Percentiles rank a stretch among this genome's conserved stretches.
These are phyloP conservation scores for Hydraecia micacea DNA, from an alignment of 2,888 invertebrate genomes.

Conservation along the genomic window DNA sequence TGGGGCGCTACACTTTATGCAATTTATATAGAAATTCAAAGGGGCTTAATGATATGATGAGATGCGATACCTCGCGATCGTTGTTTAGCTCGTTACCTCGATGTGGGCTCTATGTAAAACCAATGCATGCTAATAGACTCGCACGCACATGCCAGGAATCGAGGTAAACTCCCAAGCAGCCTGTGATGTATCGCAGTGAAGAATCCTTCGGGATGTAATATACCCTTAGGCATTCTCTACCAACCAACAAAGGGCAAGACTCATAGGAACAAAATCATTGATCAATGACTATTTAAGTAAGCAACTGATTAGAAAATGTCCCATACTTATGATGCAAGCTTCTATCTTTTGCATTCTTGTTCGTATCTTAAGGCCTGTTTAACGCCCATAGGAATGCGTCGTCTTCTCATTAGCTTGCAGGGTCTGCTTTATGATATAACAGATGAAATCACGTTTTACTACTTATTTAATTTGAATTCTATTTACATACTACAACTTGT, in stretches of 20 bases:
- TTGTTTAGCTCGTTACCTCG: not conserved
- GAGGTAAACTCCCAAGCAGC: not conserved
- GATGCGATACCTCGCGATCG: not conserved
- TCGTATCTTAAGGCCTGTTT: not conserved
- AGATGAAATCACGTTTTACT: not conserved
- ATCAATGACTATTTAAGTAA: not conserved
- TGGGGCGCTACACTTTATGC: not conserved
- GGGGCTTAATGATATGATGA: not conserved
- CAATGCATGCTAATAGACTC: not conserved
- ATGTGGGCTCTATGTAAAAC: not conserved
- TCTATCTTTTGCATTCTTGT: not conserved
- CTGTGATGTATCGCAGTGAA: not conserved
- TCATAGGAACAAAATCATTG: not conserved
- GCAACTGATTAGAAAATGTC: not conserved
- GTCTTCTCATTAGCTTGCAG: not conserved
- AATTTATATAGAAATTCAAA: not conserved
- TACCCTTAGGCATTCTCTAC: not conserved
- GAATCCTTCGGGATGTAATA: not conserved
- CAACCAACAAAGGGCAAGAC: not conserved
- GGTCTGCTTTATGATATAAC: conserved; percentile 6
- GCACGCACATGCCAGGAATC: not conserved
- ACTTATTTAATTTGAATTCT: not conserved
- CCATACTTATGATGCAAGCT: not conserved
- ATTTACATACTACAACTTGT: not conserved
- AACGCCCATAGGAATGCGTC: not conserved